Conservation (phyloP, 2,888 invertebrate genomes). For the Cylindroiulus punctatus region DNA sequence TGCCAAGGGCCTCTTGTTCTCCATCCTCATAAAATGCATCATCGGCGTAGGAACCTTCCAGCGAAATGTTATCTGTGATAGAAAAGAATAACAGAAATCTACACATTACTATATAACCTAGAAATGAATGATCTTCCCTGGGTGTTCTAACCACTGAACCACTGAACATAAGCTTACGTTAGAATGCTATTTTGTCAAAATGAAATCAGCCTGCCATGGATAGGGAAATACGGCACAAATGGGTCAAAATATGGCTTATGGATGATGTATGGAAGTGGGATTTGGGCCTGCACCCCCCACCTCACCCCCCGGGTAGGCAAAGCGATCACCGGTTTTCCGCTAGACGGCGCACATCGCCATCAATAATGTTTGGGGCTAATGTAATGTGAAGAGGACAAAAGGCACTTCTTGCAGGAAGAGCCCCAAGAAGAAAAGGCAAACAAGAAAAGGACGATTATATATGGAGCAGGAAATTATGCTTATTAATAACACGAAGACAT, state of each 20-base stretch:
- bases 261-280: slow-evolving; percentile 8
- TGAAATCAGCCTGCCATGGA: neutral
- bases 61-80: neutral
- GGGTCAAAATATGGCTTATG: slow-evolving; percentile 14
- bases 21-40: slow-evolving; percentile 6
- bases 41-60: neutral
- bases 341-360: slow-evolving; percentile 52
- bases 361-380: slow-evolving; percentile 22
- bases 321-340: slow-evolving; percentile 50
- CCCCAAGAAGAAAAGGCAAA: slow-evolving; percentile 14
- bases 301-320: slow-evolving; percentile 23
- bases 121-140: no score
- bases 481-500: slow-evolving; percentile 48
- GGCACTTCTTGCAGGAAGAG: slow-evolving; percentile 27
- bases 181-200: no score
- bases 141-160: no score
- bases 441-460: slow-evolving; percentile 46
- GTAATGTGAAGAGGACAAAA: slow-evolving; percentile 42
- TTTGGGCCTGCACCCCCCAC: neutral
- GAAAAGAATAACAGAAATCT: neutral
- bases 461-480: slow-evolving; percentile 50
- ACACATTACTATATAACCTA: no score
- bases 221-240: neutral
- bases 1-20: neutral
- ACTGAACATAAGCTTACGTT: no score